Percentiles rank a stretch among this genome's conserved stretches.
phyloP scores from a whole-genome alignment of 2,888 invertebrate genomes.

The Luffia ferchaultella region DNA sequence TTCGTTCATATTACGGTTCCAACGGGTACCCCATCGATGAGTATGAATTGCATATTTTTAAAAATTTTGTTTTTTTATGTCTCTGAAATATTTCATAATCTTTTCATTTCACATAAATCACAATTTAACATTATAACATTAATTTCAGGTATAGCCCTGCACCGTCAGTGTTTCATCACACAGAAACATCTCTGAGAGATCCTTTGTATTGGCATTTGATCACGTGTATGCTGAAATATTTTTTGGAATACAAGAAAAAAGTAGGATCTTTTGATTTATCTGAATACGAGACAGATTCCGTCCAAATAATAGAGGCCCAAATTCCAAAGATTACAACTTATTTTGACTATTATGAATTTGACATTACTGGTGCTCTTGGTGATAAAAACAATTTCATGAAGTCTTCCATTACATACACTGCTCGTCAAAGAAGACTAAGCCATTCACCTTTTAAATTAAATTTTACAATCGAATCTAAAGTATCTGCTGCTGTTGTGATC shows the following conservation, averaged over 20 bases:
- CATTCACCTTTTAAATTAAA: conserved; percentile 34
- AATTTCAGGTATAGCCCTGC: conserved; percentile 44
- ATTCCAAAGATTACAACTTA: conserved; percentile 36
- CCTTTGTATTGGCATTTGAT: conserved; percentile 44
- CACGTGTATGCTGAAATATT: conserved; percentile 34
- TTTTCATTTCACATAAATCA: conserved; percentile 4
- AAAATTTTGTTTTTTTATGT: no score
- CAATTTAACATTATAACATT: conserved; percentile 1
- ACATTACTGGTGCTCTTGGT: conserved; percentile 29
- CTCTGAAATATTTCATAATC: no score
- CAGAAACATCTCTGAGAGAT: conserved; percentile 47
- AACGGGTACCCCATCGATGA: conserved; percentile 31
- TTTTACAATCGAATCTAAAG: conserved; percentile 33
- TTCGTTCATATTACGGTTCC: conserved; percentile 40
- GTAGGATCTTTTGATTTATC: conserved; percentile 33
- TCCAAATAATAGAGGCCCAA: conserved; percentile 27
- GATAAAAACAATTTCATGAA: conserved; percentile 14
- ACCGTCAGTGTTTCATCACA: conserved; percentile 44
- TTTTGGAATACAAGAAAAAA: conserved; percentile 31
- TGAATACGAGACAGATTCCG: conserved; percentile 29
- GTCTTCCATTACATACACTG: conserved; percentile 15
- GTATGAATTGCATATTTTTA: conserved; percentile 30
- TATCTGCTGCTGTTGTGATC: conserved; percentile 25
- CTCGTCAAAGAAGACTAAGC: conserved; percentile 39
- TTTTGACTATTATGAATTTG: conserved; percentile 37